These are phyloP conservation scores for Dunckerocampus dactyliophorus DNA, from an alignment of 2,113 vertebrate genomes.

Conservation along the genomic window DNA sequence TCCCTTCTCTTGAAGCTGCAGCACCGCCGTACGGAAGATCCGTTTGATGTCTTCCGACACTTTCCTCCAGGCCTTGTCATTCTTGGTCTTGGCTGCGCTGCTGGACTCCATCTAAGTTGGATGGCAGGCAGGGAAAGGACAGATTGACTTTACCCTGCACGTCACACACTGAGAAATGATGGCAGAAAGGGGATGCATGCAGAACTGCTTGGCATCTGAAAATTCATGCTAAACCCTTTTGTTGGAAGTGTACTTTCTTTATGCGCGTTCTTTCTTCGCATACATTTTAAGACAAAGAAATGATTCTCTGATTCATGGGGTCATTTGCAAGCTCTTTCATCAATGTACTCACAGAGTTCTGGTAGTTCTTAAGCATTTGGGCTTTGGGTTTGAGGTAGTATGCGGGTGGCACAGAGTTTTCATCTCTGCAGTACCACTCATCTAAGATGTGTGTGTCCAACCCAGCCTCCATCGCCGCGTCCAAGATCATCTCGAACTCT, in stretches of 20 bases:
- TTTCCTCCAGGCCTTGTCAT: constrained; percentile 88
- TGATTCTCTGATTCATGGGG: neutral
- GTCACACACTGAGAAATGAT: neutral
- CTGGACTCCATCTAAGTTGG: constrained; percentile 82
- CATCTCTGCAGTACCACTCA: constrained; percentile 98
- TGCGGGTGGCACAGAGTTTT: constrained; percentile 92
- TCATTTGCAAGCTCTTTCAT: constrained; percentile 3
- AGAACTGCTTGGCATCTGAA: neutral
- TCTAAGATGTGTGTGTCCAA: constrained; percentile 91
- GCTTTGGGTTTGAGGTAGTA: constrained; percentile 97
- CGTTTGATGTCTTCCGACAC: constrained; percentile 93
- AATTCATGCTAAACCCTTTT: neutral
- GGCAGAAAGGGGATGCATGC: neutral
- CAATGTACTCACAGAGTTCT: constrained; percentile 72
- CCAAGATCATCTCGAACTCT: constrained; percentile 98
- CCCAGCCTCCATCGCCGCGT: constrained; percentile 88
- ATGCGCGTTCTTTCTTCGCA: neutral
- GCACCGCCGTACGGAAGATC: constrained; percentile 89
- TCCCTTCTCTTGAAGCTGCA: constrained; percentile 89
- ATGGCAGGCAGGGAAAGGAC: constrained; percentile 30
- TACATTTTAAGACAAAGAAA: constrained; percentile 14
- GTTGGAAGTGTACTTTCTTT: neutral
- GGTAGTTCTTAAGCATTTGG: constrained; percentile 87
- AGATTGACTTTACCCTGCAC: constrained; percentile 13
- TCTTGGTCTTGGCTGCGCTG: constrained; percentile 75